phyloP scores from a whole-genome alignment of 2,888 invertebrate genomes.

The Cancer borealis region DNA sequence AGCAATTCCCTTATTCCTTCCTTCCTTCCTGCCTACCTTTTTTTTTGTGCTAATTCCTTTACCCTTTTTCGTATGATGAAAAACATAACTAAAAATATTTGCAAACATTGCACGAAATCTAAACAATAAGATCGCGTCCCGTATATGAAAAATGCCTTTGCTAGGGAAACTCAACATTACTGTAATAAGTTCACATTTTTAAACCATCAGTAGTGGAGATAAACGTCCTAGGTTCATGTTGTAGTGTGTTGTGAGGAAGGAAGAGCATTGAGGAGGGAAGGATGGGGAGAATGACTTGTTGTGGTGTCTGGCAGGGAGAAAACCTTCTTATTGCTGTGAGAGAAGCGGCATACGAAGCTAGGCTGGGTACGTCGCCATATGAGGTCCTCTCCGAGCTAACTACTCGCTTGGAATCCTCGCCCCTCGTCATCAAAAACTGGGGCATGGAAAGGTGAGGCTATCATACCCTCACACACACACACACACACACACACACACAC shows the following conservation, averaged over 20 bases:
- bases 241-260: not conserved
- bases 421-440: constrained; percentile 46
- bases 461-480: not conserved
- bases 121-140: not conserved
- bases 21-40: not conserved
- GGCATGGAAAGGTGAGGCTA: constrained; percentile 55
- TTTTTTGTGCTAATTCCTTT: not conserved
- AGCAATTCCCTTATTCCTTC: not conserved
- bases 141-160: not conserved
- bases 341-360: constrained; percentile 38
- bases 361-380: not conserved
- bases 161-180: not conserved
- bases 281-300: not conserved
- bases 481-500: constrained; percentile 38
- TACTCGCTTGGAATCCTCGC: constrained; percentile 46
- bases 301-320: constrained; percentile 35
- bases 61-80: not conserved
- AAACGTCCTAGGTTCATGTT: not conserved
- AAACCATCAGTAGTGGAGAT: not conserved
- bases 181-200: not conserved
- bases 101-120: not conserved
- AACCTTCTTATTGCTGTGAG: constrained; percentile 13
- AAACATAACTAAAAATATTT: not conserved
- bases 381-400: constrained; percentile 1
- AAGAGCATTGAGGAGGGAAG: not conserved